A percentile compares a stretch with the other conserved stretches of the same genome.
Conservation (phyloP, 2,797 vertebrate species). For the Potorous gilbertii region DNA sequence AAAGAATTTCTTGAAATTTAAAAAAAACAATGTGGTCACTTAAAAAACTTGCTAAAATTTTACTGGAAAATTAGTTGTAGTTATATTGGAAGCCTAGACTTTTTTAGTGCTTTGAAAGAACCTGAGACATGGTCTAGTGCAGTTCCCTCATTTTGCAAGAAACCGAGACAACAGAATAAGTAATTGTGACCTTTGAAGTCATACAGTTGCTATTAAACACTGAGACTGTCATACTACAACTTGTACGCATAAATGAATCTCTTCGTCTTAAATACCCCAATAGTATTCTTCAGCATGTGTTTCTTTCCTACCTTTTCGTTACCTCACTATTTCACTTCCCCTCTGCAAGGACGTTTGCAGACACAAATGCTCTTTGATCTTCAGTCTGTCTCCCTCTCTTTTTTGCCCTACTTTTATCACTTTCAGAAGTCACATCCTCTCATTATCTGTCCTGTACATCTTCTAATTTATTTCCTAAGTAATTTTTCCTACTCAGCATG, state of each 20-base stretch:
- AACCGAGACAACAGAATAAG: not conserved
- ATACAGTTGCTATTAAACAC: not conserved
- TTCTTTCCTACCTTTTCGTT: not conserved
- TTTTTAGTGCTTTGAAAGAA: not conserved
- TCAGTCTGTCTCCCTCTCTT: constrained; percentile 4
- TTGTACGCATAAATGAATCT: not conserved
- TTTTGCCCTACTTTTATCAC: constrained; percentile 24
- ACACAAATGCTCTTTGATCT: constrained; percentile 4
- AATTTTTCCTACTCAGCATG: constrained; percentile 27
- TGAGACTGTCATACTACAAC: not conserved
- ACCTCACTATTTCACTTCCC: not conserved
- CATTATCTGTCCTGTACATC: not conserved
- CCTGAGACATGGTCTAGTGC: not conserved
- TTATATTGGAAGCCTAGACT: not conserved
- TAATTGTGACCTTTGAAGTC: not conserved
- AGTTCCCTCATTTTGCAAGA: not conserved
- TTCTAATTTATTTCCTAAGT: not conserved
- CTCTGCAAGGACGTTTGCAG: not conserved
- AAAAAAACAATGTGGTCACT: not conserved
- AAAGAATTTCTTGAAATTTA: not conserved
- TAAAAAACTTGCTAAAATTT: constrained; percentile 29
- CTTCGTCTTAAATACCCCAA: not conserved
- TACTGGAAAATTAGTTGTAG: constrained; percentile 1
- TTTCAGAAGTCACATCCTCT: constrained; percentile 7
- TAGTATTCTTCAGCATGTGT: not conserved